Base-by-base conservation (phyloP, 2,113 vertebrate genomes). In the Tylochromis polylepis region DNA sequence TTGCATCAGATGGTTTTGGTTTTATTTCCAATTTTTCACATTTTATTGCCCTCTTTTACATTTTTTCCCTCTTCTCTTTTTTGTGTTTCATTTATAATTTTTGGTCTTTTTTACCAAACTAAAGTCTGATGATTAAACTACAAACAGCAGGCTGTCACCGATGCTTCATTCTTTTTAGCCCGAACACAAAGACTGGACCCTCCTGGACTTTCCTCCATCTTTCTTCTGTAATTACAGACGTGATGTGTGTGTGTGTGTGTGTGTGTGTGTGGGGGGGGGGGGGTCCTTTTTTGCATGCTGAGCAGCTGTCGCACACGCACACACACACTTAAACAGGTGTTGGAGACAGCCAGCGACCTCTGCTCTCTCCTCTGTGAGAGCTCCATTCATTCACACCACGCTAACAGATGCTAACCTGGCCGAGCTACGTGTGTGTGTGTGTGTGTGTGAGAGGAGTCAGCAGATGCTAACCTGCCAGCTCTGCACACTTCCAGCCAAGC, bases 401-500 rank as follows among this genome's bases (percentile, higher is more conserved):
- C 41, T 89, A 78, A 88, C 94, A 94, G 91, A 93, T 93, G 91
- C 91, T 93, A 92, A 93, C 89, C 89, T 92, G 89, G 57, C 62
- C 11, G 3, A 4, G 57, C 53, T 49, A 34, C 9, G 15, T 57
- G 38, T 80, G 78, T 81, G 53, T 75, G 38, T 58, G 59, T 78
- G n/a, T 67, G 36, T 51, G 22, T 20, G 43, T 82, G 43, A 3
- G 27, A 57, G 36, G 27, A 58, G 53, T 75, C 82, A 92, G 31
- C 88, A 91, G 88, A 91, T 86, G 88, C 88, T 67, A 91, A 88
- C 90, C 87, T 91, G 83, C 3, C 3, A n/a, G 7, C 11, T 29
- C 18, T 29, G 31, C 5, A 18, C 34, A 46, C 22, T 27, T 58
- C 10, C 67, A 60, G 65, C 58, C 70, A 82, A 87, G 89, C 85